Evolutionary conservation across 2,888 invertebrate species (phyloP), one percentile per base, ranked within the genome.

Genomic region (Plebejus melissa): DNA sequence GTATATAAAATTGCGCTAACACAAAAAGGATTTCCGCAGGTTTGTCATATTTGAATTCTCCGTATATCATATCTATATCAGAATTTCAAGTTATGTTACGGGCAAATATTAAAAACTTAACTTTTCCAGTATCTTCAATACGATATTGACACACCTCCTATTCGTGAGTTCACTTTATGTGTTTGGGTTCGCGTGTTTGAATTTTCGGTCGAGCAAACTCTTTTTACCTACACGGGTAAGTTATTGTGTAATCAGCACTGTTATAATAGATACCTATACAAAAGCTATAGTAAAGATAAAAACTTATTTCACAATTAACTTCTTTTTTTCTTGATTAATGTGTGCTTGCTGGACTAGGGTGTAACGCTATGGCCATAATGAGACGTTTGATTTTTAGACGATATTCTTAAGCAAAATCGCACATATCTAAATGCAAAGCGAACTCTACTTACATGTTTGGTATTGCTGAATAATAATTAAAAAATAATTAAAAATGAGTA

Each of bases 161-260:
- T 97, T 82, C 95, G 96, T 81, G 97, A 97, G 87, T 97, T 97
- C 84, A 97, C 97, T 0, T 94, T 97, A 74, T 97, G 97, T 84
- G 94, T 95, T 80, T 97, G 97, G 97, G 94, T 95, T 82, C 96
- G 97, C 78, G 95, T 96, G 81, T 95, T 95, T 81, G 97, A 88
- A 76, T 79, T 91, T 38, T 80, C 76, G 1, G 80, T 82, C 22
- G 89, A 91, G 69, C 92, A 92, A 78, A 90, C 82, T 75, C 86
- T 93, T 78, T 91, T 92, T 77, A 85, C 91, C 28, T 93, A 92
- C 76, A 85, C 90, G 41, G 87, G 93, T 92, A 79, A 87, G 90
- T 28, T 85, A 41, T 57, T 32, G 65, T 41, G 58, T 22, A 38
- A 41, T 22, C 13, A 71, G n/a, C 36, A 38, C 9, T 2, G 9